Evolutionary conservation across 2,113 vertebrate species (phyloP).

Genomic region (Aramus guarauna): DNA sequence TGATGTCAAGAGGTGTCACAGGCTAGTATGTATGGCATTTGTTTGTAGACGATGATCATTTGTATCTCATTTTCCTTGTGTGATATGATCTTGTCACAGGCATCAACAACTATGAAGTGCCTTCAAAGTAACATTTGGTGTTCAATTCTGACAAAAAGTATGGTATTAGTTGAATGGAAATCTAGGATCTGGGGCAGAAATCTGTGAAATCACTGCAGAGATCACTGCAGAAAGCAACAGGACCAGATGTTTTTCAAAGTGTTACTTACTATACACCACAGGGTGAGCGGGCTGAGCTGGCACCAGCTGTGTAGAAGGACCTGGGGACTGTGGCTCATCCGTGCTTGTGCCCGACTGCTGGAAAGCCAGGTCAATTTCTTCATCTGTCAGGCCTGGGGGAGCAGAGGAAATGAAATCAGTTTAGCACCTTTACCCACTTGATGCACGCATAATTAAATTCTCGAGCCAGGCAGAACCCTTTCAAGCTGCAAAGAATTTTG

Average conservation of each 20-base stretch:
- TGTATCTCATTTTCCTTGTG: neutral
- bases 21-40: neutral
- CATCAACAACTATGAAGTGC: neutral
- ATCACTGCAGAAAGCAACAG: neutral
- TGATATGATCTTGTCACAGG: neutral
- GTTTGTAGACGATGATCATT: neutral
- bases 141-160: neutral
- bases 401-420: conserved; percentile 59
- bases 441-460: conserved; percentile 16
- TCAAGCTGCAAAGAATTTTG: conserved; percentile 51
- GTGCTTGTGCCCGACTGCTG: conserved; percentile 85
- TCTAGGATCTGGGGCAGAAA: neutral
- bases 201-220: neutral
- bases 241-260: neutral
- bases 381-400: conserved; percentile 89
- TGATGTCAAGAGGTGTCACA: neutral
- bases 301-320: conserved; percentile 60
- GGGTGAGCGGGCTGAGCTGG: conserved; percentile 75
- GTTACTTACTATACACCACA: conserved; percentile 81
- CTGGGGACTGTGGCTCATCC: conserved; percentile 77
- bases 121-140: neutral
- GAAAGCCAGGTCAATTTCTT: conserved; percentile 92
- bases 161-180: neutral
- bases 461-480: conserved; percentile 12
- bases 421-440: conserved; percentile 58